phyloP scores from a whole-genome alignment of 2,888 invertebrate species.

The Gisinianus flammeolus region DNA sequence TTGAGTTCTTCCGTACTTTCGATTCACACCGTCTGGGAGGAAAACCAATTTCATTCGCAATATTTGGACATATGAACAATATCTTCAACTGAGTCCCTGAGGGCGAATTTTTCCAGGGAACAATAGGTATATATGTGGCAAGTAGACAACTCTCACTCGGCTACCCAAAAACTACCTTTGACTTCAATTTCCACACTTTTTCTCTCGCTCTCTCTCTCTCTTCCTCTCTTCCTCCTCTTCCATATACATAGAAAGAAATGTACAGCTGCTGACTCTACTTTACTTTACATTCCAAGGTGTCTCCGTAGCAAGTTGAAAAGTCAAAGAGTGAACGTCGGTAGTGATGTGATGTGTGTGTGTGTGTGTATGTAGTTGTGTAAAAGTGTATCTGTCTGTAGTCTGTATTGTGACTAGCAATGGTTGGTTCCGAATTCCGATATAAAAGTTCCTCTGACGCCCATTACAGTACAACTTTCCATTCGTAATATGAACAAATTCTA shows the following conservation, averaged over 20 bases:
- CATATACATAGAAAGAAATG: background rate
- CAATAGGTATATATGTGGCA: background rate
- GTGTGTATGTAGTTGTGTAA: no score
- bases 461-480: no score
- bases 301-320: background rate
- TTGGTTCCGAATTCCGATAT: no score
- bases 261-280: background rate
- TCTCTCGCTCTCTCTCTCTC: background rate
- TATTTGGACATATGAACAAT: constrained; percentile 43
- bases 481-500: no score
- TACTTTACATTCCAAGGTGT: background rate
- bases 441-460: no score
- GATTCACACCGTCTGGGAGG: constrained; percentile 37
- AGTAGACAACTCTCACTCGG: background rate
- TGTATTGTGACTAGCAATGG: no score
- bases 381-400: no score
- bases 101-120: constrained; percentile 30
- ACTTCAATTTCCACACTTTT: constrained; percentile 29
- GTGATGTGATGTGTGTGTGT: no score
- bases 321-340: no score
- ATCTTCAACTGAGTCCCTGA: constrained; percentile 32
- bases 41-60: constrained; percentile 46
- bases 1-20: constrained; percentile 28
- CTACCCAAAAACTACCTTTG: constrained; percentile 14
- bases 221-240: background rate